Percentiles rank a stretch among this genome's conserved stretches.
Evolutionary conservation across 2,888 invertebrate species (phyloP).

Genomic region (Caradrina kadenii): DNA sequence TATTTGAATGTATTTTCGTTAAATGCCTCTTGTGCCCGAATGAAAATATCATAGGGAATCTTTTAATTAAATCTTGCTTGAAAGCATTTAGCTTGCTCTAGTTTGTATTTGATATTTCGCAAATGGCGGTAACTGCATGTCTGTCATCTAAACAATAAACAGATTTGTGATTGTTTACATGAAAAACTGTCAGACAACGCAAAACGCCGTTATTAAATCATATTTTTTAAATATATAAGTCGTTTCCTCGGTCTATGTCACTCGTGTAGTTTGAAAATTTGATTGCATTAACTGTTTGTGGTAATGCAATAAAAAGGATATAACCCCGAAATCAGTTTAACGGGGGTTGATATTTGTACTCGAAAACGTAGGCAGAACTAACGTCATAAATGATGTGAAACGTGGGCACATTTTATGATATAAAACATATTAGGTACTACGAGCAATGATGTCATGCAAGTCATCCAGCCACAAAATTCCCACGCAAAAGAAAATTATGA

Average conservation of each 20-base stretch:
- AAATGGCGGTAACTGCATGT: not conserved
- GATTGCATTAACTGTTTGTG: too few species aligned
- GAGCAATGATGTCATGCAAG: constrained; percentile 31
- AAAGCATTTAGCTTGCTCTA: constrained; percentile 34
- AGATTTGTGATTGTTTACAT: not conserved
- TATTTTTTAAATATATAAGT: too few species aligned
- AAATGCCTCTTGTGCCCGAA: constrained; percentile 41
- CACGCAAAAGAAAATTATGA: constrained; percentile 74
- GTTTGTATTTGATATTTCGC: constrained; percentile 11
- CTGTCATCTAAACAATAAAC: not conserved
- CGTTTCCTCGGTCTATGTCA: too few species aligned
- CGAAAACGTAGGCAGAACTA: too few species aligned
- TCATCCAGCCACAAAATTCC: constrained; percentile 18
- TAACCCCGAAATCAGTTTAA: not conserved
- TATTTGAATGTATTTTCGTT: constrained; percentile 61
- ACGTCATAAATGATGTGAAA: constrained; percentile 2
- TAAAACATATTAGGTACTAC: constrained; percentile 8
- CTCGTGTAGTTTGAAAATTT: too few species aligned
- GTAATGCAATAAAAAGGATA: too few species aligned
- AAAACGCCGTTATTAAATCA: too few species aligned
- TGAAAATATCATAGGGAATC: constrained; percentile 61
- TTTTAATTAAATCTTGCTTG: constrained; percentile 72
- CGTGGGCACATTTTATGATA: constrained; percentile 19
- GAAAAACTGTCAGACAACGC: not conserved
- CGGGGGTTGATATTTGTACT: not conserved